Percentiles rank a stretch among this genome's conserved stretches.
Evolutionary conservation across 37 sponge, comb jelly and placozoan genomes (phyloP).

Genomic region (Dysidea cf. avara): DNA sequence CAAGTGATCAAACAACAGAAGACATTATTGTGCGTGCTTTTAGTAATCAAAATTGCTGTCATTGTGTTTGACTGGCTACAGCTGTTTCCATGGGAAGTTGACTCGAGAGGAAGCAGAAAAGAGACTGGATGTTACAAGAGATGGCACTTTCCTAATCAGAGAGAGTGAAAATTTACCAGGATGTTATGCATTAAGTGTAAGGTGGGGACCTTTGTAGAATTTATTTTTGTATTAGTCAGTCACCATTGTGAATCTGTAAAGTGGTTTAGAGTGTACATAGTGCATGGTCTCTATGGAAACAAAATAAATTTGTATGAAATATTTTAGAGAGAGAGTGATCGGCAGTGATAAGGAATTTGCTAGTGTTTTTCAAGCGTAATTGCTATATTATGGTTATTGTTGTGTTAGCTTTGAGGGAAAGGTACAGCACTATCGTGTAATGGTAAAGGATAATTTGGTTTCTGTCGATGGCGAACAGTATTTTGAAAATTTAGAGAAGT

Average conservation of each 20-base stretch:
- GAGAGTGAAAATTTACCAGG: conserved; percentile 92
- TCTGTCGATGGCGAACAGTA: conserved; percentile 90
- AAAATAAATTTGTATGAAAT: too few relatives aligned
- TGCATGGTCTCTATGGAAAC: too few relatives aligned
- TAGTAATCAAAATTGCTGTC: background rate
- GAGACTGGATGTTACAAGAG: conserved; percentile 52
- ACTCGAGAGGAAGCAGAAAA: conserved; percentile 84
- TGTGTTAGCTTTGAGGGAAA: conserved; percentile 79
- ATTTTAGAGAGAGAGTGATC: too few relatives aligned
- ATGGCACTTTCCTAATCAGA: conserved; percentile 83
- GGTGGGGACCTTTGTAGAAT: too few relatives aligned
- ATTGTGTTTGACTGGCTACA: background rate
- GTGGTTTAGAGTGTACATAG: too few relatives aligned
- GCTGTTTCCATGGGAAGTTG: conserved; percentile 97
- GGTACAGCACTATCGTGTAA: conserved; percentile 90
- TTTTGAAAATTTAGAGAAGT: conserved; percentile 87
- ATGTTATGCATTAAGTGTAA: conserved; percentile 87
- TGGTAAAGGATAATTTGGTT: conserved; percentile 46
- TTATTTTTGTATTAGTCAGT: too few relatives aligned
- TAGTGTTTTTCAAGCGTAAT: too few relatives aligned
- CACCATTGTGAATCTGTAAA: too few relatives aligned
- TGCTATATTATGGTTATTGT: too few relatives aligned
- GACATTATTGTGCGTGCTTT: conserved; percentile 84
- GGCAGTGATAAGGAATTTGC: too few relatives aligned
- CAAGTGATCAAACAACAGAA: conserved; percentile 68